Base-by-base conservation (phyloP, 92 coral and sea anemone species). In the Umimayanthus chanpuru region DNA sequence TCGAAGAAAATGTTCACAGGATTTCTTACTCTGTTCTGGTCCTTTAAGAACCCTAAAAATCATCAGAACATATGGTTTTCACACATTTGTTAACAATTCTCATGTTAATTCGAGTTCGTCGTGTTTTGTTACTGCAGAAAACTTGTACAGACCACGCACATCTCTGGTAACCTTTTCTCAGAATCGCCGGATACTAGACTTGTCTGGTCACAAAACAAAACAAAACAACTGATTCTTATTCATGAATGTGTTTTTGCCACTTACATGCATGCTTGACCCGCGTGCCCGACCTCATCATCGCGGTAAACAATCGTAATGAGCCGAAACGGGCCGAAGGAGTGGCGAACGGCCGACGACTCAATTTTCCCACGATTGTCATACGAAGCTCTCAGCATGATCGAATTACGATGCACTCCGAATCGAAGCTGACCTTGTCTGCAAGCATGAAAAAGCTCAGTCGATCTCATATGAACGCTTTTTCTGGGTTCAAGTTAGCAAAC, bases 291-390 rank as follows among this genome's bases (percentile, higher is more conserved):
- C 65, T 25, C 39, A 50, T 66, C 40, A 47, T n/a, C 40, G 78
- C 61, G 61, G 64, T 47, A 53, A 68, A 30, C 87, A 10, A 44
- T 71, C 87, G 87, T 83, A 68, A 71, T 83, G 64, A 71, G 53
- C 77, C 87, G 87, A 83, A 68, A 70, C 26, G 20, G 28, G 53
- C 87, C 87, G 87, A 83, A 83, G 87, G 87, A 83, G 87, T 30
- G 87, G 87, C 87, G 87, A 70, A 44, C 5, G 67, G 18, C 38
- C 87, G 87, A 70, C 87, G 67, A 67, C 8, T 71, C 39, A 70
- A 83, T 44, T 68, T 83, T 83, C 78, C 78, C 87, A 83, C 87
- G 87, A 83, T 71, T 43, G 65, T 43, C 77, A 28, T 70, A 44
- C 78, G 87, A 83, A 30, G 72, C 73, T 25, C 44, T 21, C 44